Evolutionary conservation across 2,113 vertebrate genomes (phyloP).

Genomic region (Agelaius phoeniceus): DNA sequence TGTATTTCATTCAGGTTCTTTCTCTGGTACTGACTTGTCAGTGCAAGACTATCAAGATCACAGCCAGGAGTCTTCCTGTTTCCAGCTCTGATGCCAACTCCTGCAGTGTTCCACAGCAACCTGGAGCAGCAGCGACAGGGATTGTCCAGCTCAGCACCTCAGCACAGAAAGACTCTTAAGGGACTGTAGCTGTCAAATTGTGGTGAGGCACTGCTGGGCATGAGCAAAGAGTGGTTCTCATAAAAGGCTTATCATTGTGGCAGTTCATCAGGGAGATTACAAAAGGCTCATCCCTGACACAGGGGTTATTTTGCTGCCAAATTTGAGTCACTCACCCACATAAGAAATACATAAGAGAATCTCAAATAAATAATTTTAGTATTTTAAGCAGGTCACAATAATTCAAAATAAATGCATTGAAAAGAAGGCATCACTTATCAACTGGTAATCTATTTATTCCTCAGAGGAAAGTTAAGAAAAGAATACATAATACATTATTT

Average conservation of each 20-base stretch:
- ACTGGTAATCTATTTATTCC: not conserved
- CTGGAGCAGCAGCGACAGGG: accelerated
- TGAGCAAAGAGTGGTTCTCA: not conserved
- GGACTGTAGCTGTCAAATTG: not conserved
- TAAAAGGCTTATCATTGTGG: not conserved
- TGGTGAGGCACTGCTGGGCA: not conserved
- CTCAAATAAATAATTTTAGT: not conserved
- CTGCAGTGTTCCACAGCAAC: not conserved
- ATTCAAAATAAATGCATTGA: not conserved
- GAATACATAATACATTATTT: not conserved
- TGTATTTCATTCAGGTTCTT: not conserved
- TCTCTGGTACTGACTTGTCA: not conserved
- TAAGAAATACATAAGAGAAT: not conserved
- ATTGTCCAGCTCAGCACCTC: not conserved
- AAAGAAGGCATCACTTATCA: not conserved
- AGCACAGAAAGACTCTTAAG: not conserved
- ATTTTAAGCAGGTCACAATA: not conserved
- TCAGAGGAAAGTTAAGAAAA: not conserved
- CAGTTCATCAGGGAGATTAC: not conserved
- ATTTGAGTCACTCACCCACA: not conserved
- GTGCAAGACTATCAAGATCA: not conserved
- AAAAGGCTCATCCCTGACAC: not conserved
- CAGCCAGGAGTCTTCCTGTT: not conserved
- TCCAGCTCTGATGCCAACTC: not conserved
- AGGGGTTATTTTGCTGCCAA: not conserved